Base-by-base conservation (phyloP, 2,113 vertebrate species). In the Prunella himalayana region DNA sequence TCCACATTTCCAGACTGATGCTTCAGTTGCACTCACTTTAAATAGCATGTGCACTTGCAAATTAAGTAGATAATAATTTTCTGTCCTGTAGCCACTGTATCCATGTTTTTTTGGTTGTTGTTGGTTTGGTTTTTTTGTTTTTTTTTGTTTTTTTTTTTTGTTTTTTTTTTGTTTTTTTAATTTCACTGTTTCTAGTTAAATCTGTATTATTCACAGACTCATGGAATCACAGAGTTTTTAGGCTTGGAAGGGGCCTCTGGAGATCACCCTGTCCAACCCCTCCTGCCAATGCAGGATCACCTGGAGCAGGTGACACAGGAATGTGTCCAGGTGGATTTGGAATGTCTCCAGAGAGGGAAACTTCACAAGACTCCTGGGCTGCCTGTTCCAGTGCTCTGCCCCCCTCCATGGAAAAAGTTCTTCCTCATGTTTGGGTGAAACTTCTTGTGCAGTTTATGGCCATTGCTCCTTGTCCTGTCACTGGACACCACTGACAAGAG, bases 291-390 rank as follows among this genome's bases (percentile, higher is more conserved):
- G 20, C 23, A 60, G 39, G 16, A 13, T 45, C 39, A 60, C 15
- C 28, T 53, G 28, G 24, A 75, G 21, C n/a, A 60, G n/a, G 39
- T 47, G 53, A 68, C 45, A 41, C 15, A 75, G 20, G n/a, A 60
- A 53, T 0, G 0, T 0, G 0, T 39, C 19, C 39, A 60, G 28
- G n/a, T 31, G n/a, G 11, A 11, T 82, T 68, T 61, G 41, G n/a
- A 82, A 47, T 54, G 8, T 22, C 69, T 60, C n/a, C 24, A 35
- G 39, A 89, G 24, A 35, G 16, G 11, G 24, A 82, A 24, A 82
- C 11, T 68, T 37, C 53, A 45, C 6, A 44, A 60, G 24, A 37
- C 10, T 37, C 7, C 30, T 53, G 30, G 5, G 16, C 23, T 68
- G 28, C 39, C 37, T 25, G 28, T 45, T 60, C n/a, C 61, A 60